A percentile compares a stretch with the other conserved stretches of the same genome.
Conservation (phyloP, 2,797 vertebrate species). For the Eulemur mongoz region DNA sequence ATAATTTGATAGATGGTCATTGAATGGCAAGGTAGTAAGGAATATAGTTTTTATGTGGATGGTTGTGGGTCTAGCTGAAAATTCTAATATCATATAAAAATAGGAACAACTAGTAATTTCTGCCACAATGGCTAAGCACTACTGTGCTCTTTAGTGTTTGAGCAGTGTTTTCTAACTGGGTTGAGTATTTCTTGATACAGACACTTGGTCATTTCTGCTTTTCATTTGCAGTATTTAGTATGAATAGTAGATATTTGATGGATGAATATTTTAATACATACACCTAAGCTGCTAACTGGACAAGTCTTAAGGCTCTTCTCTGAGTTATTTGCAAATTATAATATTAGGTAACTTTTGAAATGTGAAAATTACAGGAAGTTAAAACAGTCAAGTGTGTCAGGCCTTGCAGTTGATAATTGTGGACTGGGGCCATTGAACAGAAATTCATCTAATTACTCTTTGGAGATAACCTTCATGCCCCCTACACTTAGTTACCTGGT, state of each 20-base stretch:
- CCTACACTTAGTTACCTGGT: not conserved
- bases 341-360: not conserved
- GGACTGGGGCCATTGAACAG: not conserved
- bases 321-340: not conserved
- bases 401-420: not conserved
- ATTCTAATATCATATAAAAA: not conserved
- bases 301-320: not conserved
- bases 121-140: not conserved
- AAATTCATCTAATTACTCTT: not conserved
- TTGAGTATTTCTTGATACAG: not conserved
- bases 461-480: not conserved
- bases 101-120: not conserved
- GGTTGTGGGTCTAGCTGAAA: not conserved
- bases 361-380: not conserved
- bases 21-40: not conserved
- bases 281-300: not conserved
- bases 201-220: not conserved
- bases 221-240: not conserved
- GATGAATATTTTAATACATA: constrained; percentile 5
- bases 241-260: not conserved
- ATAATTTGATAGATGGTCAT: not conserved
- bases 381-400: not conserved
- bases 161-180: not conserved
- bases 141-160: not conserved
- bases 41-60: not conserved